A percentile compares a stretch with the other conserved stretches of the same genome.
phyloP scores from a whole-genome alignment of 2,113 vertebrate genomes.

The Callithrix jacchus region DNA sequence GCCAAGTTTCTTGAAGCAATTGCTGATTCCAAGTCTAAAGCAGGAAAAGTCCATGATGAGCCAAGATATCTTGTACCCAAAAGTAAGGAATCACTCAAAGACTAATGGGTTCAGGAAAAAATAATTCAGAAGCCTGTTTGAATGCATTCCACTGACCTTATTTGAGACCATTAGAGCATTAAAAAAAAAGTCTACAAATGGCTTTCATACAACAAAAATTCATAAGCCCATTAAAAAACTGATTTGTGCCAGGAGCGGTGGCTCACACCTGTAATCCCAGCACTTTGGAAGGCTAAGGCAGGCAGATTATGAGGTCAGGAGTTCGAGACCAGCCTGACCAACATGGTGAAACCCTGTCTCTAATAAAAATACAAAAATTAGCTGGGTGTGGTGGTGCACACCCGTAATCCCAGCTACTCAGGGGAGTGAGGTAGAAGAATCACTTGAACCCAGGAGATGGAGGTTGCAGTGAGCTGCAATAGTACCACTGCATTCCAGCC shows the following conservation, averaged over 20 bases:
- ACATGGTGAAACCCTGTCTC: too few species aligned
- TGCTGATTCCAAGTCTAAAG: background rate
- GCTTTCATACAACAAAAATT: conserved; percentile 21
- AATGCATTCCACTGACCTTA: background rate
- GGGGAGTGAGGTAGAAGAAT: too few species aligned
- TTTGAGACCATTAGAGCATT: background rate
- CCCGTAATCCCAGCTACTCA: too few species aligned
- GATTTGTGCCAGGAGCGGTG: background rate
- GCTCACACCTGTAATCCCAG: too few species aligned
- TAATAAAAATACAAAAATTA: too few species aligned
- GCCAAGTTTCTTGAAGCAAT: background rate
- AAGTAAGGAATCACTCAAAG: conserved; percentile 4
- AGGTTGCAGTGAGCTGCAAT: too few species aligned
- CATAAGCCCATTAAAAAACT: background rate
- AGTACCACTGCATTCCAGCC: too few species aligned
- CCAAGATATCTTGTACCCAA: background rate
- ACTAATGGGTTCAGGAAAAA: background rate
- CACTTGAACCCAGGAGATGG: too few species aligned
- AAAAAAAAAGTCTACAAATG: background rate
- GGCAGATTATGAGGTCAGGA: too few species aligned
- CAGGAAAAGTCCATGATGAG: background rate
- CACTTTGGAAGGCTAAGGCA: too few species aligned
- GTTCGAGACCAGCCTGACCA: too few species aligned
- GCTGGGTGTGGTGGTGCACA: too few species aligned
- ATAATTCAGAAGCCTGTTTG: background rate